phyloP scores from a whole-genome alignment of 2,113 vertebrate genomes.

The Helogale parvula region DNA sequence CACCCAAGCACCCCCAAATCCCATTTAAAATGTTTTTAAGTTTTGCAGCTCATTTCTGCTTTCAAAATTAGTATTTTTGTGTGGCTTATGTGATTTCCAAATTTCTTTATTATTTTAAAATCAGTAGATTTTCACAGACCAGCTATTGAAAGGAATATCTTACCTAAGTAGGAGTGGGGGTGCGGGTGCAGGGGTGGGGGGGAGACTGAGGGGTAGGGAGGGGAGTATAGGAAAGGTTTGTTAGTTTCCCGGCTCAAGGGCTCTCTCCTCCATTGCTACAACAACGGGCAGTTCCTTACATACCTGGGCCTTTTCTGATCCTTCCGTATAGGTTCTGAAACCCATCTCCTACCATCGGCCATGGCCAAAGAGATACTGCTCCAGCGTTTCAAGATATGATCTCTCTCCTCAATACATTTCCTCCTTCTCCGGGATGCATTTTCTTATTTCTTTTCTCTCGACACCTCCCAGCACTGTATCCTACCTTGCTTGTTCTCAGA shows the following conservation, averaged over 20 bases:
- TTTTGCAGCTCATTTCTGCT: neutral
- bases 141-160: neutral
- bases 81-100: neutral
- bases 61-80: neutral
- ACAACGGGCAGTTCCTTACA: neutral
- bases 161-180: neutral
- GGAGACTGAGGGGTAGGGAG: no score
- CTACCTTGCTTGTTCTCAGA: neutral
- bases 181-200: no score
- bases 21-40: neutral
- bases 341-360: neutral
- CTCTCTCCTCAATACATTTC: neutral
- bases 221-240: neutral
- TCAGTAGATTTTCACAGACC: neutral
- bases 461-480: neutral
- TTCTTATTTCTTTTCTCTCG: neutral
- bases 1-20: no score
- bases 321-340: neutral
- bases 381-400: neutral
- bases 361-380: neutral
- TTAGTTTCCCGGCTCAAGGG: neutral
- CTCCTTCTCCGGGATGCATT: neutral
- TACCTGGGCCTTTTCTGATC: neutral
- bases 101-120: neutral
- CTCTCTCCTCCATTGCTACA: constrained; percentile 8